Evolutionary conservation across 2,113 vertebrate genomes (phyloP), one percentile per base, ranked within the genome.

Genomic region (Trochalopteron elliotii): DNA sequence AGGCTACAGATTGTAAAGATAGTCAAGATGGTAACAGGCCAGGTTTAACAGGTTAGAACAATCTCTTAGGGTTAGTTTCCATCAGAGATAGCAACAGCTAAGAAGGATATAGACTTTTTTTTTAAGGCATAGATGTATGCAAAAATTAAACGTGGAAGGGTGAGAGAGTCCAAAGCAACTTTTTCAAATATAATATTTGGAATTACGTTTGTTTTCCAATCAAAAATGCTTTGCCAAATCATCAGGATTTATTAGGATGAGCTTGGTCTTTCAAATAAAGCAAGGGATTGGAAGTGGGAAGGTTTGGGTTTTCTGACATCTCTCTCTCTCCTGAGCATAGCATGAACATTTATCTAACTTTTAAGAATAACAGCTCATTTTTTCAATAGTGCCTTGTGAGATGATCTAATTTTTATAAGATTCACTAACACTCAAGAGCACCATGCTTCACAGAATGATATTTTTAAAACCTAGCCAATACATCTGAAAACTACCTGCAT

Each of bases 51-150:
- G 33, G 9, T 17, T 21, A 40, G 16, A 75, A 39, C 25, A 42
- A 50, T 30, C 28, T 49, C 20, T 22, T 45, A 17, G 11, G 11
- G 7, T 21, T 39, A n/a, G 27, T 45, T 74, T 39, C 33, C 23
- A 74, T 45, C 53, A 52, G 53, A 45, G 28, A 24, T 23, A 65
- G n/a, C 16, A 59, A 40, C 39, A 21, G 12, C 15, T 57, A 56
- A 64, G 6, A 1, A 83, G 5, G 12, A 15, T 2, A 37, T 0
- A 22, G 17, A 24, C 3, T 1, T 44, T 19, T 33, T 45, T 52
- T 9, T 2, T 22, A 44, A 90, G 42, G 21, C 7, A 79, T 3
- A 35, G 5, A 33, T 21, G 8, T 15, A 31, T 9, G 45, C 2
- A 77, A 64, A 81, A 78, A 45, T 19, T 31, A 19, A 49, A 33